A percentile compares a stretch with the other conserved stretches of the same genome.
Conservation (phyloP, 1,140 invertebrate genomes). For the Eumeta japonica region DNA sequence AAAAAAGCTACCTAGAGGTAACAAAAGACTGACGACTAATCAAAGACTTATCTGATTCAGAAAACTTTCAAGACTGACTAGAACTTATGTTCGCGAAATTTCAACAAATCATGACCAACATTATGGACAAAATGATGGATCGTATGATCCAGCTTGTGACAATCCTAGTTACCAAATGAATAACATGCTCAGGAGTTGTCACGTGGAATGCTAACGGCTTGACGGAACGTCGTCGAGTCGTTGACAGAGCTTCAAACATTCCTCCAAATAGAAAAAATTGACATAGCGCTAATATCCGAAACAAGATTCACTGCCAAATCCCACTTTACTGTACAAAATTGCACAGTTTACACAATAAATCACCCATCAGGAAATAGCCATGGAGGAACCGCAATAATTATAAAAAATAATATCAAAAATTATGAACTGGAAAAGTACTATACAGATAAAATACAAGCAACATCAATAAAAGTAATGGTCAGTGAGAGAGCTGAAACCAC, state of each 20-base stretch:
- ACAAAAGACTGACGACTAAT: too few relatives aligned
- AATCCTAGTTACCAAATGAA: too few relatives aligned
- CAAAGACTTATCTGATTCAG: too few relatives aligned
- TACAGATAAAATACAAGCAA: too few relatives aligned
- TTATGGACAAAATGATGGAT: constrained; percentile 11
- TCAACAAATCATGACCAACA: constrained; percentile 7
- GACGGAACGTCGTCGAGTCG: constrained; percentile 7
- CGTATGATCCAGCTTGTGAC: too few relatives aligned
- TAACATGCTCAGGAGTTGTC: too few relatives aligned
- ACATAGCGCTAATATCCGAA: constrained; percentile 10
- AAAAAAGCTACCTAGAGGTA: too few relatives aligned
- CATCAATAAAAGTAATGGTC: constrained; percentile 5
- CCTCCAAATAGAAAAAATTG: constrained; percentile 9
- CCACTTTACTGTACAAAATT: constrained; percentile 9
- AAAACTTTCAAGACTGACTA: too few relatives aligned
- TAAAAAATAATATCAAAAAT: constrained; percentile 11
- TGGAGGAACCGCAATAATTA: constrained; percentile 10
- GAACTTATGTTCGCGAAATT: constrained; percentile 12
- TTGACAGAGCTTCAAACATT: constrained; percentile 8
- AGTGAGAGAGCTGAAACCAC: too few relatives aligned
- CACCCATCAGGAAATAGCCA: constrained; percentile 11
- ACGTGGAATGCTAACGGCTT: too few relatives aligned
- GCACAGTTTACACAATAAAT: constrained; percentile 8
- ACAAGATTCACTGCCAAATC: constrained; percentile 10
- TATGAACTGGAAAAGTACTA: constrained; percentile 10